Percentiles rank a stretch among this genome's conserved stretches.
Conservation (phyloP, 2,113 vertebrate genomes). For the Halcyon malimbica region DNA sequence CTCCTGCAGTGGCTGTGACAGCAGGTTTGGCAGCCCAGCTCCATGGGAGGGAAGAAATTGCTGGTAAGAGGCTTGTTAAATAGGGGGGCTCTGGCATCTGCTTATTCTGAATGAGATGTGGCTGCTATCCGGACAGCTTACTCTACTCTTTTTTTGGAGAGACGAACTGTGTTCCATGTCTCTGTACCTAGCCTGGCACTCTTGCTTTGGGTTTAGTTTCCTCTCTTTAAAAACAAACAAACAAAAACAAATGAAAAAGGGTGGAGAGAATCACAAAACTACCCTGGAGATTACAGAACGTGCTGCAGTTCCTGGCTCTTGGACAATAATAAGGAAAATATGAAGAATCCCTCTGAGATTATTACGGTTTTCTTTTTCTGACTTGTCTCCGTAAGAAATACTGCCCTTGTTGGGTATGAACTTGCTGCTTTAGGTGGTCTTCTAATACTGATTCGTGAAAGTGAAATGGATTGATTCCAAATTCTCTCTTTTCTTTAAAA, state of each 20-base stretch:
- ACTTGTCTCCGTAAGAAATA: neutral
- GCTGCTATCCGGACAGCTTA: neutral
- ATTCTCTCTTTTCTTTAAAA: neutral
- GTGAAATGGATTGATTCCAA: neutral
- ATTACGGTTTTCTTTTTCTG: neutral
- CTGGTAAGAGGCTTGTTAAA: neutral
- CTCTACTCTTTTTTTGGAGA: neutral
- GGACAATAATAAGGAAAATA: conserved; percentile 15
- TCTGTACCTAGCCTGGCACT: neutral
- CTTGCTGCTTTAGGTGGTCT: neutral
- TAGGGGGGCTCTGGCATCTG: neutral
- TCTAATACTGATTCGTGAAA: neutral
- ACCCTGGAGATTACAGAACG: neutral
- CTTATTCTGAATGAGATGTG: neutral
- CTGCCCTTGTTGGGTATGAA: neutral
- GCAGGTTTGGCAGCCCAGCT: neutral
- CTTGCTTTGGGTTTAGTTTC: neutral
- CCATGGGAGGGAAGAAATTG: neutral
- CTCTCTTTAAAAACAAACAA: neutral
- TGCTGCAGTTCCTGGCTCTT: neutral
- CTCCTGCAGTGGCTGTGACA: neutral
- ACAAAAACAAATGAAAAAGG: neutral
- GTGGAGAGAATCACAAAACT: neutral
- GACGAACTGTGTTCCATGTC: neutral
- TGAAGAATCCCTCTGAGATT: neutral